Conservation (phyloP, 2,113 vertebrate genomes). For the Hypomesus transpacificus region DNA sequence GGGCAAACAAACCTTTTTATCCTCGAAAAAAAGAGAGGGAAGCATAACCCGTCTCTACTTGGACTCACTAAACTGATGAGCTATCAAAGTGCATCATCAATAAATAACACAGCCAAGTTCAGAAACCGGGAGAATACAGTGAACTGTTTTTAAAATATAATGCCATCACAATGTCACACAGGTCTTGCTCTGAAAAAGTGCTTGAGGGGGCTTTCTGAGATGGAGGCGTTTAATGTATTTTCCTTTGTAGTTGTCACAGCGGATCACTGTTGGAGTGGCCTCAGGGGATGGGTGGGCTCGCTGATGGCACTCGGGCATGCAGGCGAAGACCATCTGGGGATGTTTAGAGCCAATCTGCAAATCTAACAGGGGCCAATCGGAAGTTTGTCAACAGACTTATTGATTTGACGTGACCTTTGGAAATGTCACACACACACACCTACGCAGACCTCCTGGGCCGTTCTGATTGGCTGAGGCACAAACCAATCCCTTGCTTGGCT, state of each 20-base stretch:
- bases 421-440: slow-evolving; percentile 7
- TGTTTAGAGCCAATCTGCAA: slow-evolving; percentile 7
- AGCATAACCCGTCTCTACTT: not conserved
- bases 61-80: not conserved
- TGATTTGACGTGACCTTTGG: slow-evolving; percentile 25
- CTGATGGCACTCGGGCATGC: not conserved
- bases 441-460: not conserved
- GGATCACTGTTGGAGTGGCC: slow-evolving; percentile 19
- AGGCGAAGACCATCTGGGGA: slow-evolving; percentile 7
- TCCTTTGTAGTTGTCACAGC: slow-evolving; percentile 32
- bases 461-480: not conserved
- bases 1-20: not conserved
- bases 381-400: slow-evolving; percentile 20
- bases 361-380: slow-evolving; percentile 6
- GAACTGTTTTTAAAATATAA: not conserved
- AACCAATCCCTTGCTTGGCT: no score
- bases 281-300: slow-evolving; percentile 3
- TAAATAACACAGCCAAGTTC: not conserved
- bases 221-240: slow-evolving; percentile 6
- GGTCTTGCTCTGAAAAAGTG: not conserved
- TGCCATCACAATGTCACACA: slow-evolving; percentile 1
- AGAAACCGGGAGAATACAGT: not conserved
- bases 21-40: no score
- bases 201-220: not conserved
- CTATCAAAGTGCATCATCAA: not conserved